These are phyloP conservation scores for Campaea margaritaria DNA, from an alignment of 2,888 invertebrate species.

Conservation along the genomic window DNA sequence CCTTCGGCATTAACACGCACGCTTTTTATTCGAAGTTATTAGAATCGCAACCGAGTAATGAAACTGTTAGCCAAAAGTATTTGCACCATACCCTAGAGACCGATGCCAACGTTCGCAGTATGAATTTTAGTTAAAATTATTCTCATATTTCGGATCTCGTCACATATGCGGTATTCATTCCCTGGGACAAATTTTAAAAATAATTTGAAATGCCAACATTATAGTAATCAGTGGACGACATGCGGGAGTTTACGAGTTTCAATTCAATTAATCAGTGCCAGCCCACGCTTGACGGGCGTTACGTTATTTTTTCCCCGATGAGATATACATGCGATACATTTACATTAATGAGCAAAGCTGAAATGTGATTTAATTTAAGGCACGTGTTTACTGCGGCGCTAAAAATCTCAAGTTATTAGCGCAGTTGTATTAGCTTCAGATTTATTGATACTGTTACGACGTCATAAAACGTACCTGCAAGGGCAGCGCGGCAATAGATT, in stretches of 20 bases:
- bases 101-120: constrained; percentile 35
- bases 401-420: constrained; percentile 43
- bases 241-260: constrained; percentile 48
- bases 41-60: constrained; percentile 35
- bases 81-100: constrained; percentile 30
- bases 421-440: constrained; percentile 43
- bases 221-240: constrained; percentile 40
- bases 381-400: constrained; percentile 44
- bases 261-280: constrained; percentile 56
- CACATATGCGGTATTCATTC: constrained; percentile 41
- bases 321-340: constrained; percentile 16
- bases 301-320: constrained; percentile 17
- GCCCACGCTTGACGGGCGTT: constrained; percentile 7
- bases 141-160: constrained; percentile 40
- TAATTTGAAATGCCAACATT: constrained; percentile 37
- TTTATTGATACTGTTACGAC: constrained; percentile 50
- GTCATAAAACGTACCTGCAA: constrained; percentile 47
- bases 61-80: constrained; percentile 24
- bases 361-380: constrained; percentile 45
- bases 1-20: constrained; percentile 23
- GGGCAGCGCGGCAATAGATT: constrained; percentile 40
- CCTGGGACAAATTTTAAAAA: constrained; percentile 36
- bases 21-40: constrained; percentile 30
- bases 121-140: constrained; percentile 41
- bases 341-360: constrained; percentile 38